Conservation (phyloP, 2,888 invertebrate species). For the Chymomyza fuscimana region DNA sequence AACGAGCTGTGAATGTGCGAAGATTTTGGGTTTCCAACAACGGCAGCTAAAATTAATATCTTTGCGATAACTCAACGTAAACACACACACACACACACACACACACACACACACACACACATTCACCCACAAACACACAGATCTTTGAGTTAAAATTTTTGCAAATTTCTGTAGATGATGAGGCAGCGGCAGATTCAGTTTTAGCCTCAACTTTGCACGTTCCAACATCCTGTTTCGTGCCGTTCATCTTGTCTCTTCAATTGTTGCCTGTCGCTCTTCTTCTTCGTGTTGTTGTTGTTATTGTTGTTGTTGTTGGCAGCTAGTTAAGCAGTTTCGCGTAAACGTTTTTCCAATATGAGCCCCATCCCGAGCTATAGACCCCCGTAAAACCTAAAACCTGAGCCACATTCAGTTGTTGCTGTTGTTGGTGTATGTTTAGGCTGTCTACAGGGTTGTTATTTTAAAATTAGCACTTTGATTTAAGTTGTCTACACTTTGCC, state of each 20-base stretch:
- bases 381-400: slow-evolving; percentile 3
- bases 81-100: slow-evolving; percentile 17
- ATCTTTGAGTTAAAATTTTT: slow-evolving; percentile 27
- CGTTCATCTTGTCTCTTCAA: slow-evolving; percentile 72
- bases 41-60: slow-evolving; percentile 73
- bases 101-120: too few species aligned
- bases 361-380: neutral
- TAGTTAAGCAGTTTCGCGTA: slow-evolving; percentile 74
- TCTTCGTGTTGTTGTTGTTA: slow-evolving; percentile 14
- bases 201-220: slow-evolving; percentile 51
- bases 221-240: slow-evolving; percentile 73
- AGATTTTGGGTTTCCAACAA: slow-evolving; percentile 57
- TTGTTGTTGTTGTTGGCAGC: slow-evolving; percentile 59
- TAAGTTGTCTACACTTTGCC: slow-evolving; percentile 74
- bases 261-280: slow-evolving; percentile 41
- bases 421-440: slow-evolving; percentile 65
- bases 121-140: neutral
- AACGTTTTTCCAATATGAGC: slow-evolving; percentile 69
- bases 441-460: slow-evolving; percentile 72
- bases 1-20: slow-evolving; percentile 71
- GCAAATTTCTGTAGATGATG: slow-evolving; percentile 53
- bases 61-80: slow-evolving; percentile 72
- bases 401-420: slow-evolving; percentile 30
- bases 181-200: neutral
- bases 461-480: slow-evolving; percentile 74